A percentile compares a stretch with the other conserved stretches of the same genome.
Conservation (phyloP, 2,797 vertebrate genomes). For the Gymnothorax reevesii region DNA sequence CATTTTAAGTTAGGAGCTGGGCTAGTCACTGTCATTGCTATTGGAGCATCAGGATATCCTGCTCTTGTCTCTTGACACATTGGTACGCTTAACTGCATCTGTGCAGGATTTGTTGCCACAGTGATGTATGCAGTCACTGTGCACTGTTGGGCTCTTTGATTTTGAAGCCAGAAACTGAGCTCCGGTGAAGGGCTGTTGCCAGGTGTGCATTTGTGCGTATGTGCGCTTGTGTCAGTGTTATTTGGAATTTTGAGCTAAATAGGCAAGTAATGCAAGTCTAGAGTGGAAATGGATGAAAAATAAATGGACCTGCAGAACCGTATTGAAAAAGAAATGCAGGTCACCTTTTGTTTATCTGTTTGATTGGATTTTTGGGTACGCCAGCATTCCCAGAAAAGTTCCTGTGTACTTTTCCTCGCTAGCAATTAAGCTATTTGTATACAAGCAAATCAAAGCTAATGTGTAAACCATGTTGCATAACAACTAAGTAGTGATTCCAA, state of each 20-base stretch:
- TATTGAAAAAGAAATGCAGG: background rate
- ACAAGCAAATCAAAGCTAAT: too few relatives aligned
- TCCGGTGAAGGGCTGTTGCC: background rate
- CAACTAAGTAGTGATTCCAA: too few relatives aligned
- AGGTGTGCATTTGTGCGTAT: constrained; percentile 30
- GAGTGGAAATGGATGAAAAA: background rate
- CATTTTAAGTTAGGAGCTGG: background rate
- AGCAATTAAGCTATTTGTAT: too few relatives aligned
- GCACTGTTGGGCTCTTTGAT: background rate
- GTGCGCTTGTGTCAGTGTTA: constrained; percentile 10
- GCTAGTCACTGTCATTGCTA: background rate
- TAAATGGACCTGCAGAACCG: background rate
- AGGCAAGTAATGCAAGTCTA: background rate
- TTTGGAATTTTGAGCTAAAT: background rate
- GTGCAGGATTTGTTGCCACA: background rate
- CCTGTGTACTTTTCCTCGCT: too few relatives aligned
- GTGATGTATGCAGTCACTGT: background rate
- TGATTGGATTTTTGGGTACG: too few relatives aligned
- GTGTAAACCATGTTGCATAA: too few relatives aligned
- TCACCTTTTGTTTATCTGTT: background rate
- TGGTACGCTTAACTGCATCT: background rate
- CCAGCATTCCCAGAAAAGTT: too few relatives aligned
- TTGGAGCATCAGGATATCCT: background rate
- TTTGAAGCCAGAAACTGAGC: background rate
- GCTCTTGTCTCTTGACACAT: background rate